These are phyloP conservation scores for Cancer borealis DNA, from an alignment of 2,888 invertebrate genomes.

Conservation along the genomic window DNA sequence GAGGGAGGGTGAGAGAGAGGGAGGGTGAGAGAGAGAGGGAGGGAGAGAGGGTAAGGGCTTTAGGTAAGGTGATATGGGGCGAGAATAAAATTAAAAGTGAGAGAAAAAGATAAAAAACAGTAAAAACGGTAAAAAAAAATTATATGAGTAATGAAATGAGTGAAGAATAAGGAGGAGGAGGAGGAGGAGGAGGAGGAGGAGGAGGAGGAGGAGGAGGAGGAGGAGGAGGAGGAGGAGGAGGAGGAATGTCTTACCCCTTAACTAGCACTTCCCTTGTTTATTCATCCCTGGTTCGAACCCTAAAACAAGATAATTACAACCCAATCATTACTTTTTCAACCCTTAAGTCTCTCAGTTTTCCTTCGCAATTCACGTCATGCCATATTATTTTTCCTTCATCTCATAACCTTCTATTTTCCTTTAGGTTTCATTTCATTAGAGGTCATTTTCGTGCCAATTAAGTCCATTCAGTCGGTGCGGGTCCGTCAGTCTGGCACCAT, in stretches of 20 bases:
- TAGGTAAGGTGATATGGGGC: not conserved
- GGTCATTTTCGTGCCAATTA: slow-evolving; percentile 32
- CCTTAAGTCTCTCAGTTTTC: not conserved
- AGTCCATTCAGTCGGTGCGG: not conserved
- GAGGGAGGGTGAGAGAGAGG: not conserved
- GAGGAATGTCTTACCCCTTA: not conserved
- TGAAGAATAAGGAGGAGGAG: not conserved
- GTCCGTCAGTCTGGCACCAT: slow-evolving; percentile 2
- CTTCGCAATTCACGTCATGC: not conserved
- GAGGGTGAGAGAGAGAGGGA: not conserved
- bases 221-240: not conserved
- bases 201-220: not conserved
- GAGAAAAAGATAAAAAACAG: not conserved
- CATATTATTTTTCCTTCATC: not conserved
- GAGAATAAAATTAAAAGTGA: not conserved
- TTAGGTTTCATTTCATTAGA: slow-evolving; percentile 20
- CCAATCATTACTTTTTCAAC: not conserved
- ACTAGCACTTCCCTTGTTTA: not conserved
- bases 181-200: no score
- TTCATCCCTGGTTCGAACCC: not conserved
- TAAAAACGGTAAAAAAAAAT: not conserved
- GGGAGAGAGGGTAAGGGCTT: not conserved
- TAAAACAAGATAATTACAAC: not conserved
- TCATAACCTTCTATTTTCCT: not conserved
- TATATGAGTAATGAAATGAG: not conserved